Conservation (phyloP, 1,140 invertebrate genomes). For the Drosophila erecta region DNA sequence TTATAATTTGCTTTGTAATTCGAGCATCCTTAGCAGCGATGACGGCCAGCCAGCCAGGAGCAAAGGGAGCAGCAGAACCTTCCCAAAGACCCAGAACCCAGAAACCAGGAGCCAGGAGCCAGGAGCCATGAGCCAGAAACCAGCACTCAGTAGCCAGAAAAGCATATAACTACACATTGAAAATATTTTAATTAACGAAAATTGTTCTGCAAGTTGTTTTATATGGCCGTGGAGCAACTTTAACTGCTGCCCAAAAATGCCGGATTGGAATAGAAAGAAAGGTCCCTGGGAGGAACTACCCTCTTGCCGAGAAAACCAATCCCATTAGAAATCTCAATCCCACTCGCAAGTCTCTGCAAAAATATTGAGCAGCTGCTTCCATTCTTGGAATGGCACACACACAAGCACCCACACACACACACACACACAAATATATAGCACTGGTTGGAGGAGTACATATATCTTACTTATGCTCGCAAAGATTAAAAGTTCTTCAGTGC, state of each 20-base stretch:
- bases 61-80: constrained; percentile 12
- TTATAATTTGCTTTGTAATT: constrained; percentile 84
- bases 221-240: constrained; percentile 55
- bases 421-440: constrained; percentile 5
- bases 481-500: constrained; percentile 82
- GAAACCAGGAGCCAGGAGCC: constrained; percentile 25
- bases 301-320: constrained; percentile 61
- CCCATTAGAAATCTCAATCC: constrained; percentile 80
- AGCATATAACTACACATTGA: constrained; percentile 65
- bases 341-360: constrained; percentile 57
- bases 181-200: constrained; percentile 83
- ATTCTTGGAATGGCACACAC: constrained; percentile 56
- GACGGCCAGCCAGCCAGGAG: constrained; percentile 46
- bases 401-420: constrained; percentile 26
- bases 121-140: not conserved
- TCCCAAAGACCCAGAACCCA: not conserved
- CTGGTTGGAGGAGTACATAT: constrained; percentile 55
- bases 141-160: constrained; percentile 3
- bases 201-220: constrained; percentile 79
- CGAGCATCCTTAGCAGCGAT: constrained; percentile 75
- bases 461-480: constrained; percentile 81
- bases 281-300: constrained; percentile 9
- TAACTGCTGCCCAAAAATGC: constrained; percentile 24
- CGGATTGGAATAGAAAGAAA: constrained; percentile 12
- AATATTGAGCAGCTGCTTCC: constrained; percentile 79